Conservation (phyloP, 2,888 invertebrate species). For the Linnaemya tessellans region DNA sequence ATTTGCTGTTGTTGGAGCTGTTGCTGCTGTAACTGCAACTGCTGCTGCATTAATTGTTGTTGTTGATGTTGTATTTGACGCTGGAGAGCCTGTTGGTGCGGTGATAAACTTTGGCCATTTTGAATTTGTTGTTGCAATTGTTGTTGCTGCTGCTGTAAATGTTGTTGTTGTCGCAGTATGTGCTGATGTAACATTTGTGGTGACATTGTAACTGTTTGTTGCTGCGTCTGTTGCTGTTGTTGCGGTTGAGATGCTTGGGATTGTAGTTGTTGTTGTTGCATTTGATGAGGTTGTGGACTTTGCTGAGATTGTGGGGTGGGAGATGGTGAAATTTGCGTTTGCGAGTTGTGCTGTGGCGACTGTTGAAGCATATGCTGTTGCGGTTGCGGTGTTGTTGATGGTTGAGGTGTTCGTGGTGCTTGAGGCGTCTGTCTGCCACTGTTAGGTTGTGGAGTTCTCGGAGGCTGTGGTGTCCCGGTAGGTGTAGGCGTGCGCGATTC, state of each 20-base stretch:
- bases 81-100: conserved; percentile 83
- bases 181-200: conserved; percentile 79
- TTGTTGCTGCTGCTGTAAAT: conserved; percentile 79
- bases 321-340: conserved; percentile 75
- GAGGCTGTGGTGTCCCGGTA: conserved; percentile 66
- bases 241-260: conserved; percentile 74
- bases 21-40: conserved; percentile 80
- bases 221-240: conserved; percentile 77
- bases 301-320: conserved; percentile 69
- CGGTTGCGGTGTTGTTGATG: conserved; percentile 79
- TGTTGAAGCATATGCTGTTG: conserved; percentile 74
- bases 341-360: conserved; percentile 77
- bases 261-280: conserved; percentile 78
- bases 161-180: conserved; percentile 79
- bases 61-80: conserved; percentile 85
- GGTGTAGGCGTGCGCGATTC: conserved; percentile 70
- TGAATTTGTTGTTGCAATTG: conserved; percentile 80
- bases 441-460: conserved; percentile 76
- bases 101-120: conserved; percentile 79
- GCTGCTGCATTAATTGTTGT: conserved; percentile 72
- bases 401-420: conserved; percentile 78
- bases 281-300: conserved; percentile 75
- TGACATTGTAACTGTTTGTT: conserved; percentile 78
- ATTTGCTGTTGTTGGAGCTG: conserved; percentile 82
- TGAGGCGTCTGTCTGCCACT: conserved; percentile 78